Evolutionary conservation across 2,113 vertebrate species (phyloP).

Genomic region (Dendrocopos noguchii): DNA sequence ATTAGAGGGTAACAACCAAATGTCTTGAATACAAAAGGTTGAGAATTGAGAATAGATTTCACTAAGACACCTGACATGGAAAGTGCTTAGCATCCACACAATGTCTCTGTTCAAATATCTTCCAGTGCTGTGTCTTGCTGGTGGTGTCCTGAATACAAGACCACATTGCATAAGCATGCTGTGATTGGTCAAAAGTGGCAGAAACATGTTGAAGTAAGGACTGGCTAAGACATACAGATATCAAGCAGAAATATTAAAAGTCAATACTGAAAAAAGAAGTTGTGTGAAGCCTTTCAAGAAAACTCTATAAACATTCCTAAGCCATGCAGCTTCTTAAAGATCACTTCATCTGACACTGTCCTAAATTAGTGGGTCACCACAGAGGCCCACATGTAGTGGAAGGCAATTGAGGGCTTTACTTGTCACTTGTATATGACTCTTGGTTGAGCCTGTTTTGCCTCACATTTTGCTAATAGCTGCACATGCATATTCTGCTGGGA

Average conservation of each 20-base stretch:
- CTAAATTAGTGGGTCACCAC: neutral
- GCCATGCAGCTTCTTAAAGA: neutral
- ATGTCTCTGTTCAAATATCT: rapidly evolving
- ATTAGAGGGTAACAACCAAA: neutral
- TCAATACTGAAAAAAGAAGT: neutral
- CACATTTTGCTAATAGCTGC: neutral
- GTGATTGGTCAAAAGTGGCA: neutral
- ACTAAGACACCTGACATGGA: rapidly evolving
- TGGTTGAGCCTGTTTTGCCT: neutral
- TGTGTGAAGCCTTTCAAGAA: neutral
- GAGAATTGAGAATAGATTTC: neutral
- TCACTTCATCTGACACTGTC: neutral
- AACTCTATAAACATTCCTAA: neutral
- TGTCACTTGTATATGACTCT: neutral
- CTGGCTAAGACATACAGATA: neutral
- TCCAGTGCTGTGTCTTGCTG: neutral
- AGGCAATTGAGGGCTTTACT: neutral
- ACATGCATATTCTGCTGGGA: neutral
- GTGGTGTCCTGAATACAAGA: neutral
- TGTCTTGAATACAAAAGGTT: neutral
- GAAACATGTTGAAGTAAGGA: neutral
- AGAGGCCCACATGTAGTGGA: rapidly evolving
- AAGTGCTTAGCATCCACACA: neutral
- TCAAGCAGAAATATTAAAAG: neutral
- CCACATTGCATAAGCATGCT: neutral